A percentile compares a stretch with the other conserved stretches of the same genome.
Evolutionary conservation across 2,113 vertebrate species (phyloP).

Genomic region (Gallinago media): DNA sequence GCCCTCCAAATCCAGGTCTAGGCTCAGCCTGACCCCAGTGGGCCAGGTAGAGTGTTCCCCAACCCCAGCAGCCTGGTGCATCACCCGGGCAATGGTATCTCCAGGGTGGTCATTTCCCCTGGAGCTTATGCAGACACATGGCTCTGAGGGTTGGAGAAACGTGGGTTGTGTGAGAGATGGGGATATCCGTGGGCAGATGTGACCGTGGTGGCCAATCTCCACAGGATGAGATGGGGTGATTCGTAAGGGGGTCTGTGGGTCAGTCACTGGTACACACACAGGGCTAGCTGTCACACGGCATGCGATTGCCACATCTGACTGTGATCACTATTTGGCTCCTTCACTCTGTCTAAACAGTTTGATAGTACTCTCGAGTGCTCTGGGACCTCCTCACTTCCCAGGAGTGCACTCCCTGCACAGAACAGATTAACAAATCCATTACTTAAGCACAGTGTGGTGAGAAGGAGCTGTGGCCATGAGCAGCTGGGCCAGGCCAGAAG

Average conservation of each 20-base stretch:
- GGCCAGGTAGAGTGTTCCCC: background rate
- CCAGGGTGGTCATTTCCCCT: background rate
- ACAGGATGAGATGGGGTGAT: background rate
- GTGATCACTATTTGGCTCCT: background rate
- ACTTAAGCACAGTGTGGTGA: fast-evolving
- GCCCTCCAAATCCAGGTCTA: background rate
- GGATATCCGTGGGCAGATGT: fast-evolving
- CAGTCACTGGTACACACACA: background rate
- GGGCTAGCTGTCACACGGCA: fast-evolving
- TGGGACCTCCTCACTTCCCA: background rate
- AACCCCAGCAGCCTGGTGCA: background rate
- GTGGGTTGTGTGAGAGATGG: fast-evolving
- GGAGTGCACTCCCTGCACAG: background rate
- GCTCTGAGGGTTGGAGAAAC: background rate
- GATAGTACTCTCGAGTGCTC: background rate
- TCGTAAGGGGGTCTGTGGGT: background rate
- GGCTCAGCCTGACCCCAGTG: background rate
- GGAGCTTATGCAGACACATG: background rate
- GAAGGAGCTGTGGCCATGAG: background rate
- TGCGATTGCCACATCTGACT: background rate
- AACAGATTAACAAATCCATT: background rate
- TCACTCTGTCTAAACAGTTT: background rate
- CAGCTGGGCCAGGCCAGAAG: background rate
- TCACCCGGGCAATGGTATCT: background rate
- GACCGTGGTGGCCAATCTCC: fast-evolving